Evolutionary conservation across 2,888 invertebrate genomes (phyloP).

Genomic region (Tetranychus piercei): DNA sequence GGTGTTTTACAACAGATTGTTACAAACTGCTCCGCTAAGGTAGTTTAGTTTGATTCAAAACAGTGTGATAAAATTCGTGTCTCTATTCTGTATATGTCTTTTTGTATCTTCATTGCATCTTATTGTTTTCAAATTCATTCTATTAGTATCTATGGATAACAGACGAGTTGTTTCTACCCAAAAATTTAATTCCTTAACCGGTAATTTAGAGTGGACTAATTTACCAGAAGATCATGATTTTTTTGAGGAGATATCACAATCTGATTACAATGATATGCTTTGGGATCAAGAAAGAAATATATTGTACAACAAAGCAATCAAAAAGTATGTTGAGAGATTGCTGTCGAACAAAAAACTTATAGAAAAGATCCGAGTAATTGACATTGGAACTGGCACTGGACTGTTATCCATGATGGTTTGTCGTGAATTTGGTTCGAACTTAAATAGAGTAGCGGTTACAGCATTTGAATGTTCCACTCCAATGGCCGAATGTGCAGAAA

Average conservation of each 20-base stretch:
- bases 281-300: slow-evolving; percentile 44
- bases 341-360: slow-evolving; percentile 16
- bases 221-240: slow-evolving; percentile 72
- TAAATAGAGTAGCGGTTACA: slow-evolving; percentile 6
- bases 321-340: slow-evolving; percentile 54
- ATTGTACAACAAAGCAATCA: slow-evolving; percentile 65
- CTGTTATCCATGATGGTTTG: slow-evolving; percentile 88
- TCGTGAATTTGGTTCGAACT: slow-evolving; percentile 7
- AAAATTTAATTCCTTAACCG: slow-evolving; percentile 59
- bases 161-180: slow-evolving; percentile 36
- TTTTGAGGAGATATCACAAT: slow-evolving; percentile 59
- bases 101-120: too few species aligned
- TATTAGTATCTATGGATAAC: neutral
- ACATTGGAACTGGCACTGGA: slow-evolving; percentile 93
- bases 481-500: slow-evolving; percentile 72
- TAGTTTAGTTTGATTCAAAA: too few species aligned
- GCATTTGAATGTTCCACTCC: slow-evolving; percentile 46
- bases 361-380: slow-evolving; percentile 69
- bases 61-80: too few species aligned
- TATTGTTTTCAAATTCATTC: too few species aligned
- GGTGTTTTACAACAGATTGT: too few species aligned
- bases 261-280: slow-evolving; percentile 36
- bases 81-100: too few species aligned
- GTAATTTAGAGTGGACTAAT: slow-evolving; percentile 62
- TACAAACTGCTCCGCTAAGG: too few species aligned